Conservation (phyloP, 2,797 vertebrate genomes). For the Pangasius macronema region DNA sequence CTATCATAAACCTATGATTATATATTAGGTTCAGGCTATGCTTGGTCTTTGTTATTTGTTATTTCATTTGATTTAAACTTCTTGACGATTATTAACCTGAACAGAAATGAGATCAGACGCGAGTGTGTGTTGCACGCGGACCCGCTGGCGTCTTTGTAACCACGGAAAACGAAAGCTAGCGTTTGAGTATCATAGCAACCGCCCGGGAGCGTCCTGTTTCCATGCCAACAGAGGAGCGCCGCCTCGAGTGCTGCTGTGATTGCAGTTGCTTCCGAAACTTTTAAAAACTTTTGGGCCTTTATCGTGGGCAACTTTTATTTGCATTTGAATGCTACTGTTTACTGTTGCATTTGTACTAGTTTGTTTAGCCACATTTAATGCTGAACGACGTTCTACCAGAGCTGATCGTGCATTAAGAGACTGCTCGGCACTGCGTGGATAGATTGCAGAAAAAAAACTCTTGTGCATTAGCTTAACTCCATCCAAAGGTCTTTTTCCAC, state of each 20-base stretch:
- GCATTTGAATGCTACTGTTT: neutral
- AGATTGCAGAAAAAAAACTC: neutral
- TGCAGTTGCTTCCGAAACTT: slow-evolving; percentile 47
- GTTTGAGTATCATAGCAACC: slow-evolving; percentile 65
- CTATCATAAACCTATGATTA: neutral
- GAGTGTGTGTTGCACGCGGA: neutral
- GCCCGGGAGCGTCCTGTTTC: slow-evolving; percentile 62
- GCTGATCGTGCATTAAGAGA: neutral
- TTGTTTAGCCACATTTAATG: neutral
- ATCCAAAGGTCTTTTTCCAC: neutral
- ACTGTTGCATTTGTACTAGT: neutral
- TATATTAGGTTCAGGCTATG: neutral
- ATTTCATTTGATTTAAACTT: neutral
- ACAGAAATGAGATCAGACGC: neutral
- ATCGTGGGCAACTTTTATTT: neutral
- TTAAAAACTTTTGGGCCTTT: slow-evolving; percentile 2
- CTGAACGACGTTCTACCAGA: too few species aligned
- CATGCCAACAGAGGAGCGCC: slow-evolving; percentile 57
- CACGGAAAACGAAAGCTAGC: slow-evolving; percentile 65
- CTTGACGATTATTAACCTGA: slow-evolving; percentile 19
- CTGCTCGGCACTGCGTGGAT: too few species aligned
- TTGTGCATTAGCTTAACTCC: neutral
- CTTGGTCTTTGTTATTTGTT: neutral
- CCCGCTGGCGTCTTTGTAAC: slow-evolving; percentile 52
- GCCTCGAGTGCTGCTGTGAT: slow-evolving; percentile 19